Evolutionary conservation across 2,113 vertebrate species (phyloP).

Genomic region (Pteruthius melanotis): DNA sequence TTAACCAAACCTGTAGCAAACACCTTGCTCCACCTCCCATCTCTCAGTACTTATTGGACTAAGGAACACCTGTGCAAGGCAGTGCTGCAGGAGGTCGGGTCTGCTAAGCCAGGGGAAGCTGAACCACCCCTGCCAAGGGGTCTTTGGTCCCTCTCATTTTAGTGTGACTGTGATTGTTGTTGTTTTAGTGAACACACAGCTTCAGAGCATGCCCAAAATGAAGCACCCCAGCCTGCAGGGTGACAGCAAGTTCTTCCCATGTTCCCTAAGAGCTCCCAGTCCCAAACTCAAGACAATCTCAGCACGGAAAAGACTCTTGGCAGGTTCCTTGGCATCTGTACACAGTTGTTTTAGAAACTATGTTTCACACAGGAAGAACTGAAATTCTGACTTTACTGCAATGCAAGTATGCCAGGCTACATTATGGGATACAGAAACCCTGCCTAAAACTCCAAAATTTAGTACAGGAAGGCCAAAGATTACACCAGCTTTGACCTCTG

Average conservation of each 20-base stretch:
- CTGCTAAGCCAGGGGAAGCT: neutral
- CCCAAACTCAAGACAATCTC: neutral
- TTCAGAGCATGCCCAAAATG: neutral
- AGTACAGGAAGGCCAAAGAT: neutral
- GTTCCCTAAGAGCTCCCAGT: neutral
- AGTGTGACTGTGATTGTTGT: neutral
- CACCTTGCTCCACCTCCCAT: neutral
- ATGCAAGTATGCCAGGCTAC: neutral
- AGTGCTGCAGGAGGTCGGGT: neutral
- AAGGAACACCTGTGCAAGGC: neutral
- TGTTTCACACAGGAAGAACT: neutral
- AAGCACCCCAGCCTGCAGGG: rapidly evolving
- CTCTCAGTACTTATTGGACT: neutral
- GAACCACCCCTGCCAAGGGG: neutral
- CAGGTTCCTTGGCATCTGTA: neutral
- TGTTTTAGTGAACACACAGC: neutral
- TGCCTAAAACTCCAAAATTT: neutral
- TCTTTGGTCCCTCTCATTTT: neutral
- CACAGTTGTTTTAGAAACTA: neutral
- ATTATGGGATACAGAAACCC: neutral
- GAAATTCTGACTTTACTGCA: neutral
- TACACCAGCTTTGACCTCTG: neutral
- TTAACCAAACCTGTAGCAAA: neutral
- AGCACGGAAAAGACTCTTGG: neutral
- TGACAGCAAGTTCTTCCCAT: neutral